Evolutionary conservation across 2,888 invertebrate genomes (phyloP), one percentile per base, ranked within the genome.

Genomic region (Phengaris alcon): DNA sequence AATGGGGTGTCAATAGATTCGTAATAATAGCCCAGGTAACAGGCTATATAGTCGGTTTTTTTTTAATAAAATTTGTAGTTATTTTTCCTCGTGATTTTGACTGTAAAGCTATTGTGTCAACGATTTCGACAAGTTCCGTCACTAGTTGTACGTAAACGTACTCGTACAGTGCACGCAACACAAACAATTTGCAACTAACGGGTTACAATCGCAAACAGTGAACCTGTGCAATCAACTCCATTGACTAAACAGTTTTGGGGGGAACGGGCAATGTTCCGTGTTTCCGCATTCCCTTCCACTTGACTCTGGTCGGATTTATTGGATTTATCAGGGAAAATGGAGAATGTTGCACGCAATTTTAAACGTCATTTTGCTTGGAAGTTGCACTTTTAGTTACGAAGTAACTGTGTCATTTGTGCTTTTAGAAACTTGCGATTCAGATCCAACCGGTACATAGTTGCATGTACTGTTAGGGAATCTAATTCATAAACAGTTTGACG

Each of bases 131-230:
- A 70, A 12, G 9, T 51, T 10, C 9, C 70, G 10, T 12, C 51
- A 8, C 70, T 70, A 70, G 15, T 51, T 51, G 70, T 70, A 15
- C 22, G 15, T 70, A 52, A 52, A 68, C 68, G 54, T 5, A 22
- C 44, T 55, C 68, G 54, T 5, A 22, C 44, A 48, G n/a, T 74
- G 57, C 74, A 13, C 73, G 57, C 74, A 55, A 75, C 75, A 69
- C 69, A 75, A 75, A 69, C 75, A 55, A 69, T 69, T 75, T 75
- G 75, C 68, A 75, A 55, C 75, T 55, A 55, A 75, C 68, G 69
- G 68, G 22, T 15, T 75, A 69, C 68, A 55, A 69, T 75, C 69
- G 75, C 75, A 68, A 75, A 75, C 68, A 74, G 68, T 68, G 51
- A 74, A 68, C 55, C 54, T 55, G 69, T 74, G 68, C 70, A 52